These are phyloP conservation scores for Thermophis baileyi DNA, from an alignment of 2,113 vertebrate genomes.

Conservation along the genomic window DNA sequence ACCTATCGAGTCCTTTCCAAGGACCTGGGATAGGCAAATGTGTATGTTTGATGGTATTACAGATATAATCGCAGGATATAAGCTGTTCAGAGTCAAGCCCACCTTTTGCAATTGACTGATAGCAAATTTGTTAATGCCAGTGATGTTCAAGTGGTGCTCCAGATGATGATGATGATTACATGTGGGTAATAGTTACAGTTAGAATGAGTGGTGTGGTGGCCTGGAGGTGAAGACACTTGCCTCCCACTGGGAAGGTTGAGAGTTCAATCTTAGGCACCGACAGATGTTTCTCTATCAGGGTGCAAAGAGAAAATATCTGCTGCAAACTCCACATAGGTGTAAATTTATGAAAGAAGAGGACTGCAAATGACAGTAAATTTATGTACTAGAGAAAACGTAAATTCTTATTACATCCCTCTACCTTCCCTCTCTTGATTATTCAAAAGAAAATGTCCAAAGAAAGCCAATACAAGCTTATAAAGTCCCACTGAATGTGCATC, in stretches of 20 bases:
- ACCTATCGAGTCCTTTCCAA: not conserved
- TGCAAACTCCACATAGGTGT: not conserved
- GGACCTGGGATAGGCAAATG: not conserved
- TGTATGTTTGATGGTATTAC: not conserved
- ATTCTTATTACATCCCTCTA: not conserved
- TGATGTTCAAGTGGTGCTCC: not conserved
- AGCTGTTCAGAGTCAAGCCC: not conserved
- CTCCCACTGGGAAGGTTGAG: not conserved
- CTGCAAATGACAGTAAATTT: not conserved
- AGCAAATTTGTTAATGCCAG: not conserved
- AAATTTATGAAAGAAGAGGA: not conserved
- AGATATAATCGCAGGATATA: not conserved
- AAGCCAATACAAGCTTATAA: not conserved
- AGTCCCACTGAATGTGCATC: not conserved
- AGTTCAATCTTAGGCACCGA: not conserved
- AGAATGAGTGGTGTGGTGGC: not conserved
- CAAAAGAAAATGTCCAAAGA: not conserved
- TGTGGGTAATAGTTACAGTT: not conserved
- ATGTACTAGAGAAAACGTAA: not conserved
- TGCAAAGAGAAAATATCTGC: not conserved
- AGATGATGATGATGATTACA: not conserved
- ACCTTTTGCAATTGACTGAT: not conserved
- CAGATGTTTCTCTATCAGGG: not conserved
- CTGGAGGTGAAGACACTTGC: not conserved
- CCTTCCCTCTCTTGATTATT: not conserved